These are phyloP conservation scores for Eretmocerus hayati DNA, from an alignment of 2,888 invertebrate species.

Conservation along the genomic window DNA sequence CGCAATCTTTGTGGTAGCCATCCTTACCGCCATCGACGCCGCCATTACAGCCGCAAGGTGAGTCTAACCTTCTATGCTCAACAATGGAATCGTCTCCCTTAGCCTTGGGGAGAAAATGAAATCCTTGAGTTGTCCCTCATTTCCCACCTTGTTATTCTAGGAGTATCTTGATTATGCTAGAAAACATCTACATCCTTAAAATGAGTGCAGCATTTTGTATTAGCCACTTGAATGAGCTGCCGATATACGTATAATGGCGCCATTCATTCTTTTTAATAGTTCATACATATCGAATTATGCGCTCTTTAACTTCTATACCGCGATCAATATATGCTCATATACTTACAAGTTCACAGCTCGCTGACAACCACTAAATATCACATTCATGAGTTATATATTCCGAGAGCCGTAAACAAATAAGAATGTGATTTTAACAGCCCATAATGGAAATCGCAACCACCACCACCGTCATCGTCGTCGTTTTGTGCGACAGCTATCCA, in stretches of 20 bases:
- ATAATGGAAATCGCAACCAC: too few species aligned
- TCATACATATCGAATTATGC: neutral
- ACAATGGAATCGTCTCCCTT: too few species aligned
- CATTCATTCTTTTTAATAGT: neutral
- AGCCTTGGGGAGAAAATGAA: too few species aligned
- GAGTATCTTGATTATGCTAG: too few species aligned
- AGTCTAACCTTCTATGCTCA: conserved; percentile 25
- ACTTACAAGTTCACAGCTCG: too few species aligned
- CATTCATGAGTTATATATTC: neutral
- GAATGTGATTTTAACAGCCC: neutral
- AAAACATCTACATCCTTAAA: neutral
- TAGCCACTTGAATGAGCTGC: neutral
- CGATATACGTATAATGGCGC: neutral
- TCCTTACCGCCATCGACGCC: conserved; percentile 15
- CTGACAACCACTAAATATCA: neutral
- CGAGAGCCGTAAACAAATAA: neutral
- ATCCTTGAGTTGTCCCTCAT: too few species aligned
- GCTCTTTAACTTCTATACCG: neutral
- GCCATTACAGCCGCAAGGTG: conserved; percentile 45
- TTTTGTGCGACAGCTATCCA: too few species aligned
- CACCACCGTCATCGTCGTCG: too few species aligned
- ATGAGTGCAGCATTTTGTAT: neutral
- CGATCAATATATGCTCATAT: too few species aligned
- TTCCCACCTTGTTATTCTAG: too few species aligned
- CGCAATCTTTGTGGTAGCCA: neutral